Evolutionary conservation across 2,113 vertebrate species (phyloP).

Genomic region (Hyaena hyaena): DNA sequence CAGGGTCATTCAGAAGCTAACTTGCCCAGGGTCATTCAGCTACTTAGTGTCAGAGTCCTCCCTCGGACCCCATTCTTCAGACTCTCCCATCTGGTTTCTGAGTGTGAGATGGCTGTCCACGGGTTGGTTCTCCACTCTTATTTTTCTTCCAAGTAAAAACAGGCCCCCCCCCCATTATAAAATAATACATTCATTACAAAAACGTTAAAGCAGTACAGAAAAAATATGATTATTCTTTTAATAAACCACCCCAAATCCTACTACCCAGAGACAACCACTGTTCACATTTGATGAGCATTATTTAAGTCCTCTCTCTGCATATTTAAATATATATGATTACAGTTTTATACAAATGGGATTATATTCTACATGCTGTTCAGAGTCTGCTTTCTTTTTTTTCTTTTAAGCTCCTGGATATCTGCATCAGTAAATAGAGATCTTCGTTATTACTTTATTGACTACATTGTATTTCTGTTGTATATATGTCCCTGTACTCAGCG

Average conservation of each 20-base stretch:
- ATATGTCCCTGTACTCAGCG: neutral
- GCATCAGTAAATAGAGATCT: neutral
- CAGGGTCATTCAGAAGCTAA: neutral
- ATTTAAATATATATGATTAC: conserved; percentile 58
- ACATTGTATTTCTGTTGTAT: neutral
- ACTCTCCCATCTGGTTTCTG: neutral
- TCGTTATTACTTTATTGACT: neutral
- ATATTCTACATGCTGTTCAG: neutral
- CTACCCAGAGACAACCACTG: conserved; percentile 16
- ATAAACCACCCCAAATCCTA: conserved; percentile 49
- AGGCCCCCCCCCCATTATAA: neutral
- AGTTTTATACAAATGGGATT: conserved; percentile 53
- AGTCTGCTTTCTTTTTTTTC: neutral
- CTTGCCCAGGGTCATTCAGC: neutral
- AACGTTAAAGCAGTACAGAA: conserved; percentile 21
- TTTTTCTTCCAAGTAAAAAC: conserved; percentile 24
- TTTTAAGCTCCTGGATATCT: neutral
- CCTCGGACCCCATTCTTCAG: no score
- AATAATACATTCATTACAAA: conserved; percentile 58
- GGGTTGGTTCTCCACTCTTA: neutral
- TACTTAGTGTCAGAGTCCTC: neutral
- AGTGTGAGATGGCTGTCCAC: neutral
- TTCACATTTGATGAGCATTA: conserved; percentile 54
- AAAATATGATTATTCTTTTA: conserved; percentile 33
- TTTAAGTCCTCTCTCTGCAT: conserved; percentile 4